Evolutionary conservation across 2,888 invertebrate genomes (phyloP), one percentile per base, ranked within the genome.

Genomic region (Campoplex capitator): DNA sequence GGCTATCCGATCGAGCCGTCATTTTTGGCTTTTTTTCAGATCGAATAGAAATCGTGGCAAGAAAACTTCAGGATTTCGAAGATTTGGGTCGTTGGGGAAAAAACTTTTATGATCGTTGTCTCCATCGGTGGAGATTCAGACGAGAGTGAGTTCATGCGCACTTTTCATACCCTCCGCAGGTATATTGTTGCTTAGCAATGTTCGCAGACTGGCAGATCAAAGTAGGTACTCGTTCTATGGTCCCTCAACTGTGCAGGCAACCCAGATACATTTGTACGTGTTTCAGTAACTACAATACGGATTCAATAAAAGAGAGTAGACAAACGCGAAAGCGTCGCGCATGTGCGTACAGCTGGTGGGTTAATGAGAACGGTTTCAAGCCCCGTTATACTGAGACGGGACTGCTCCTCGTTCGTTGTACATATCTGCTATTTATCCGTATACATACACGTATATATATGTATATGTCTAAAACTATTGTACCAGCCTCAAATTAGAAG

Each of bases 301-400:
- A 68, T 71, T 51, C 54, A 92, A 91, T 92, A 91, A 91, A 92
- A 91, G 89, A 91, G 91, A 91, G 92, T 90, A 91, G 91, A 91
- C 77, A 74, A 84, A 70, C 51, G 68, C 42, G 76, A 67, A 67
- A 75, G 75, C 81, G 38, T 68, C 68, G 71, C 58, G 54, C 51
- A 68, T 73, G 67, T 81, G 68, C 38, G 42, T 45, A 54, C 67
- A 90, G 90, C 91, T 92, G 91, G 91, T 89, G 90, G 91, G 92
- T 93, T 93, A 93, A 93, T 93, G 93, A 92, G 92, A 93, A 92
- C 91, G 92, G 93, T 93, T 92, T 93, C 92, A 91, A 93, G 92
- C 89, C 85, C 91, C 90, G 91, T 92, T 92, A 91, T 91, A 90
- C 87, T 73, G 54, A 85, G 87, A 87, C 84, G 83, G 78, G 84